Evolutionary conservation across 2,113 vertebrate species (phyloP), one percentile per base, ranked within the genome.

Genomic region (Halichoerus grypus): DNA sequence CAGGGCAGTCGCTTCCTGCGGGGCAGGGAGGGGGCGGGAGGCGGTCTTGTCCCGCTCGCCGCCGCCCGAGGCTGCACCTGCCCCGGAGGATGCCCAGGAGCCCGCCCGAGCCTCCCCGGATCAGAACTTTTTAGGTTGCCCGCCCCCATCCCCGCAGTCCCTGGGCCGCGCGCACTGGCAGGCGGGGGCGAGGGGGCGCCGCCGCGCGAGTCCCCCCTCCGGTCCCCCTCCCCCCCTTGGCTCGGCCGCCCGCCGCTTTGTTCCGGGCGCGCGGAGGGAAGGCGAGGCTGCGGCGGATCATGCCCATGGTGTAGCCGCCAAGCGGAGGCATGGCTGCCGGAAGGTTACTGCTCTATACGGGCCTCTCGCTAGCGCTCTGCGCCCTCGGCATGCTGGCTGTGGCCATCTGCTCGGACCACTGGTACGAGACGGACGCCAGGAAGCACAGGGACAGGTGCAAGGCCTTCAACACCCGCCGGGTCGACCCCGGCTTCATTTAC

Each of bases 381-480:
- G 99, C 99, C 98, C 99, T 99, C 97, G 99, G 99, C 97, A 99
- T 99, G 99, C 99, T 99, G 98, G 99, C 99, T 2, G 99, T 99
- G 98, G 99, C 99, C 24, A 99, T 99, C 98, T 99, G 99, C 98
- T 99, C 99, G 36, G 99, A 99, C 99, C 99, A 99, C 98, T 99
- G 99, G 99, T 99, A 99, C 22, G 99, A 99, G 98, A 99, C 99
- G 59, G 99, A 99, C 99, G 99, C 99, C 98, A 98, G 99, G 97
- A 99, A 99, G 98, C 99, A 99, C 99, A 98, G 99, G 95, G 99
- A 99, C 98, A 99, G 99, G 88, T 99, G 99, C 99, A 99, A 99
- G 97, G 99, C 99, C 98, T 99, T 99, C 97, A 99, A 99, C 93
- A 99, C 99, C 92, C 99, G 99, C 98, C 99, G 99, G 97, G 99